These are phyloP conservation scores for Holothuria scabra DNA, from an alignment of 53 echinoderm and acorn worm genomes.

Conservation along the genomic window DNA sequence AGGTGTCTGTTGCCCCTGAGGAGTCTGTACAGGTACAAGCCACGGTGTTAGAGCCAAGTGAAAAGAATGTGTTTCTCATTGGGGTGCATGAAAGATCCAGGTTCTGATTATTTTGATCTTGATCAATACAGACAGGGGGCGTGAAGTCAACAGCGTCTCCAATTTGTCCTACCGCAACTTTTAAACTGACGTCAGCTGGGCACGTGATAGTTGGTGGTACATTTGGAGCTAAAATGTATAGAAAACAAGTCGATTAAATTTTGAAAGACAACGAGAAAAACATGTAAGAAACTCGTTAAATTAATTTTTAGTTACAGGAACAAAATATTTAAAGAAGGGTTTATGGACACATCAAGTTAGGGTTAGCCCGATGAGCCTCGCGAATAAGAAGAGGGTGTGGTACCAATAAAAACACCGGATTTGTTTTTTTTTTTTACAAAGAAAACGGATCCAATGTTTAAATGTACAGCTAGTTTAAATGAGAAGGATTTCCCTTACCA, in stretches of 20 bases:
- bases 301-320: too few relatives aligned
- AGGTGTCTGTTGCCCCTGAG: neutral
- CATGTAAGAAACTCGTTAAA: too few relatives aligned
- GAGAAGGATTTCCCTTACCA: neutral
- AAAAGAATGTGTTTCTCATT: neutral
- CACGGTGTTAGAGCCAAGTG: neutral
- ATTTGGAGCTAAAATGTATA: neutral
- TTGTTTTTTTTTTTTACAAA: too few relatives aligned
- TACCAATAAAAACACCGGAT: too few relatives aligned
- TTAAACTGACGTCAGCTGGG: neutral
- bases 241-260: neutral
- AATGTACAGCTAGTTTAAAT: too few relatives aligned
- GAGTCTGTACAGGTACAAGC: neutral
- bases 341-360: too few relatives aligned
- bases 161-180: neutral
- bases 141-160: neutral
- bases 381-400: too few relatives aligned
- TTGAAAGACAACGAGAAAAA: neutral
- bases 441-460: too few relatives aligned
- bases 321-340: too few relatives aligned
- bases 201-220: neutral
- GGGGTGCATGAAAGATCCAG: neutral
- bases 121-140: conserved; percentile 13
- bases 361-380: too few relatives aligned
- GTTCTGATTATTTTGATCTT: neutral